Percentiles rank a stretch among this genome's conserved stretches.
phyloP scores from a whole-genome alignment of 1,140 invertebrate genomes.

The Nixonia krombeini region DNA sequence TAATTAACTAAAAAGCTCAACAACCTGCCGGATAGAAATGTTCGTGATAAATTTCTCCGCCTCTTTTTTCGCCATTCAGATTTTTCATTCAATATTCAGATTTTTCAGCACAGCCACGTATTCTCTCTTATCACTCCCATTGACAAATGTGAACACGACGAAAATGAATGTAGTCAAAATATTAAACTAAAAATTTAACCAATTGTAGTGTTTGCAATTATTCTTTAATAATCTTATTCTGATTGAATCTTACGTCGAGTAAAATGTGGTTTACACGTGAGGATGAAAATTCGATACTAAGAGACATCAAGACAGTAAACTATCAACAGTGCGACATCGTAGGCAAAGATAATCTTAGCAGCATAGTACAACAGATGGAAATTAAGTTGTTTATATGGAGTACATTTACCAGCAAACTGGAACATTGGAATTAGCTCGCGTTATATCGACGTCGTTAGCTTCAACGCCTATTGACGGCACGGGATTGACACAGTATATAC shows the following conservation, averaged over 20 bases:
- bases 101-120: neutral
- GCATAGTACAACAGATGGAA: conserved; percentile 28
- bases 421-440: conserved; percentile 33
- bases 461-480: conserved; percentile 43
- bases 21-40: neutral
- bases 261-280: too few relatives aligned
- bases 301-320: too few relatives aligned
- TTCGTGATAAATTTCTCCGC: neutral
- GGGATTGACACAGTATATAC: conserved; percentile 38
- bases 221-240: too few relatives aligned
- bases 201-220: too few relatives aligned
- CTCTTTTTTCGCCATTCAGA: neutral
- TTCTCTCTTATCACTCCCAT: neutral
- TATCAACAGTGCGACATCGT: neutral
- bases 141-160: neutral
- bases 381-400: conserved; percentile 13
- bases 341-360: too few relatives aligned
- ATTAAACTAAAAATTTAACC: too few relatives aligned
- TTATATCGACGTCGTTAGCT: conserved; percentile 43
- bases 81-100: conserved; percentile 11
- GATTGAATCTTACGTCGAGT: too few relatives aligned
- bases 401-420: neutral
- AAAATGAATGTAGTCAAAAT: too few relatives aligned
- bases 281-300: too few relatives aligned
- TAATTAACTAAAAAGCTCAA: conserved; percentile 7